Base-by-base conservation (phyloP, 2,113 vertebrate genomes). In the Balaeniceps rex region DNA sequence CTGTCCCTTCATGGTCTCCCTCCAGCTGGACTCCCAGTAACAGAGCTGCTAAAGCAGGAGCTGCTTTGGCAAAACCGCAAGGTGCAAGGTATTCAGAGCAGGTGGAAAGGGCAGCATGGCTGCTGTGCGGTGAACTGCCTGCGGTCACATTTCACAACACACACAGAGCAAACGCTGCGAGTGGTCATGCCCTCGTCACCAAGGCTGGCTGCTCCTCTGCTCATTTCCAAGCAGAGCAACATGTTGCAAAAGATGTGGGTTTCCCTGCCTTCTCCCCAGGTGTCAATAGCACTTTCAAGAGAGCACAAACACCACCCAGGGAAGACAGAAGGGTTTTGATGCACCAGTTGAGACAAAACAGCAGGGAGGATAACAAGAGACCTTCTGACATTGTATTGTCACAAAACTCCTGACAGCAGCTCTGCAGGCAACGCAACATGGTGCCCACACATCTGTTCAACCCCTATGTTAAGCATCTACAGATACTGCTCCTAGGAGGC, bases 121-220 rank as follows among this genome's bases (percentile, higher is more conserved):
- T 4, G 0, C 38, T 34, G 38, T 4, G 12, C 3, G 2, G 58
- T 51, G 28, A 65, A 25, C 42, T 14, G 64, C 29, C 61, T 11
- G 11, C 0, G 2, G 69, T 46, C 55, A 40, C 13, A 0, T 92
- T 80, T 80, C 86, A 80, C 72, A 90, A 69, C n/a, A 21, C 24
- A 8, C 2, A 11, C 31, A 9, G 49, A 46, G 19, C 3, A 3
- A 36, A 85, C 1, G 3, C 78, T 21, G 28, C 0, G 1, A 44
- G 60, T 6, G 1, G 42, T 36, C 36, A 18, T 4, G 26, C 7
- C 34, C 74, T 47, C 24, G 2, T 84, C 69, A 76, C 21, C 1
- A 0, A 26, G 40, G 40, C 26, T 71, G 54, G 54, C 25, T n/a
- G 65, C 12, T 40, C 34, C 34, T 47, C 38, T 24, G 36, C 5